A percentile compares a stretch with the other conserved stretches of the same genome.
phyloP scores from a whole-genome alignment of 2,113 vertebrate species.

The Pterophyllum scalare region DNA sequence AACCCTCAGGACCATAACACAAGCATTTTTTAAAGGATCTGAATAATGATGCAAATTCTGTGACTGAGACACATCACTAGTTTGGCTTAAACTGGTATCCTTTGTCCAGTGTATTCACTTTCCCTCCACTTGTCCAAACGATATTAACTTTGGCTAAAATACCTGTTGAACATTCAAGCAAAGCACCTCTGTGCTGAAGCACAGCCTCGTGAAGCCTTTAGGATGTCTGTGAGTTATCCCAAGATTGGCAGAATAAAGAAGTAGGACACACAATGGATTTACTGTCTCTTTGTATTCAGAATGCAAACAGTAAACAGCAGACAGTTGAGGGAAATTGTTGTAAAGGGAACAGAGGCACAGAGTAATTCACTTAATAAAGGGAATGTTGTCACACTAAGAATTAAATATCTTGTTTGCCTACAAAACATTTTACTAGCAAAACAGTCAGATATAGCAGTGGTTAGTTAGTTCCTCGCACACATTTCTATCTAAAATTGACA shows the following conservation, averaged over 20 bases:
- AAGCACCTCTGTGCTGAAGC: neutral
- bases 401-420: slow-evolving; percentile 42
- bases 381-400: slow-evolving; percentile 31
- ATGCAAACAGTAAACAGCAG: slow-evolving; percentile 33
- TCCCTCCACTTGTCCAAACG: too few relatives aligned
- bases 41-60: too few relatives aligned
- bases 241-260: neutral
- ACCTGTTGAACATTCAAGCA: neutral
- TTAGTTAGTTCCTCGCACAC: slow-evolving; percentile 32
- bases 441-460: slow-evolving; percentile 15
- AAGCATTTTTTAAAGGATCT: too few relatives aligned
- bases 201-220: neutral
- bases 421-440: slow-evolving; percentile 12
- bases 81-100: too few relatives aligned
- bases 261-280: neutral
- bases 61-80: too few relatives aligned
- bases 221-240: neutral
- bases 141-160: neutral
- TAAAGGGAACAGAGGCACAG: neutral
- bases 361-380: slow-evolving; percentile 9
- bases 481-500: slow-evolving; percentile 7
- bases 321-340: neutral
- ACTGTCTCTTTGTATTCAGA: slow-evolving; percentile 60
- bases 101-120: too few relatives aligned
- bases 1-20: too few relatives aligned